Base-by-base conservation (phyloP, 92 coral and sea anemone species). In the Phenganax stokvisi region DNA sequence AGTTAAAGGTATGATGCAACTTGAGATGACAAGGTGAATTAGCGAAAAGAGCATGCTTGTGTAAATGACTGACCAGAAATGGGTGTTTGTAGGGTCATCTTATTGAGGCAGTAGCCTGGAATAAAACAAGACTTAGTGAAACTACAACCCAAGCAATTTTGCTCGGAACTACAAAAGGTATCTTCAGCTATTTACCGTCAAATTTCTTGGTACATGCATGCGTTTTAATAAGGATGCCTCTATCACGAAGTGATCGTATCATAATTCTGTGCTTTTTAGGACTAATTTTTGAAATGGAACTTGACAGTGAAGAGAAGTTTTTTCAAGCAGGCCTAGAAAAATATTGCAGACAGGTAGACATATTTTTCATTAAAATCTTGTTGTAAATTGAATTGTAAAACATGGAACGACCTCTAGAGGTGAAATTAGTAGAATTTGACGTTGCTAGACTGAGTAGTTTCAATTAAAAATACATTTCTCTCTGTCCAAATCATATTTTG, bases 81-180 rank as follows among this genome's bases (percentile, higher is more conserved):
- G 55, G 31, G 7, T 71, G 0, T 20, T 0, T 56, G 37, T 76
- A 92, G 91, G 98, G 98, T 51, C 98, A 91, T 57, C 80, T 94
- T 31, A 84, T 94, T 12, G 90, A 89, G 85, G 96, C 97, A 53
- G 91, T 94, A 51, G 98, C 97, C 15, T 94, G 98, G 98, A 94
- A 94, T 86, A 94, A 94, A 75, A 85, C 98, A 31, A 88, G 87
- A 83, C 66, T 94, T 70, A 94, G 86, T 53, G 98, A 94, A 54
- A 81, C 89, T 57, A 90, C 98, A 1, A 94, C 98, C 3, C 98
- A 94, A 80, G 92, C 97, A 5, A 94, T 94, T 82, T 84, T 94
- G 51, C 58, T 94, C 13, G 98, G 98, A 58, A 94, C 98, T 57
- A 91, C 86, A 15, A 91, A 91, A 86, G 98, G 97, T 86, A 82